Evolutionary conservation across 2,888 invertebrate genomes (phyloP), one percentile per base, ranked within the genome.

Genomic region (Drosophila nigricruria): DNA sequence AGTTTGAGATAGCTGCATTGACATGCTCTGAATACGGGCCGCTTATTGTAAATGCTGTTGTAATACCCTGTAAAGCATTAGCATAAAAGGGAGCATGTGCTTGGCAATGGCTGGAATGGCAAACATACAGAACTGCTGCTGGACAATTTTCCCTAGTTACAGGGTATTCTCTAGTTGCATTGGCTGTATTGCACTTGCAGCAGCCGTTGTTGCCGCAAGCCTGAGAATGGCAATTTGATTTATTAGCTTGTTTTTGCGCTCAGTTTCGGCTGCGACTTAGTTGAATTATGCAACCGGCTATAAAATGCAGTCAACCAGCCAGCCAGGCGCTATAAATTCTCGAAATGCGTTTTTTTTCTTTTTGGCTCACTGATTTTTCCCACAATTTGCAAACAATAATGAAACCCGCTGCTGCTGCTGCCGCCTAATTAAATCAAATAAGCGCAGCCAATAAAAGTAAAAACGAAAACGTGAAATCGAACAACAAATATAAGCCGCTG

Each of bases 311-410:
- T 30, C 69, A 71, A 64, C 47, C 71, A 75, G 57, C 62, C 66
- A 62, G 62, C 20, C 40, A 63, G 79, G 77, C 77, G 79, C 79
- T 77, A 79, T 77, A 77, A 77, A 77, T 77, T 77, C 79, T 77
- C 79, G 75, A 77, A 77, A 77, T 78, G 75, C 75, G 79, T 79
- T 79, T 78, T 34, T 38, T 45, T 45, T 45, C 14, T 36, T 5
- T 79, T 81, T 72, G 76, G 71, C 76, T 76, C 73, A 75, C 66
- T 77, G 75, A 81, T 81, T 89, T 88, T 87, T 87, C 86, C 86
- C 86, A 87, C 86, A 89, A 89, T 87, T 89, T 89, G 88, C 88
- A 85, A 89, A 89, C 86, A 85, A 89, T 88, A 85, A 87, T 87
- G 73, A 81, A 84, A 87, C 77, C 70, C 66, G 56, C 58, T 63